These are phyloP conservation scores for Ibycter americanus DNA, from an alignment of 2,797 vertebrate species.

Conservation along the genomic window DNA sequence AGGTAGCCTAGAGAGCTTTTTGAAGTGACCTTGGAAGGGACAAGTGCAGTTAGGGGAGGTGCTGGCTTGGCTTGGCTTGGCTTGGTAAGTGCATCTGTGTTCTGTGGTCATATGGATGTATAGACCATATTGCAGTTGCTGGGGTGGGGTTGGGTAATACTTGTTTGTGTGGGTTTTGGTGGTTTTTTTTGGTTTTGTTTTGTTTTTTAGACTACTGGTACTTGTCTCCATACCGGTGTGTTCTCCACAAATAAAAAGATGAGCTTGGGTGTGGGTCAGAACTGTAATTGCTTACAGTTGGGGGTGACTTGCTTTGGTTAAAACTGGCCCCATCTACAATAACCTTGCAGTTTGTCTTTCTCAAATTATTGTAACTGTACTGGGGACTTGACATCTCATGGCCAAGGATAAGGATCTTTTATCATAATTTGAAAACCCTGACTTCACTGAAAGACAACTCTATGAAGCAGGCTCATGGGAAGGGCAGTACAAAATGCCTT, in stretches of 20 bases:
- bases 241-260: background rate
- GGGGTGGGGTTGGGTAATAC: background rate
- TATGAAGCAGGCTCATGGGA: background rate
- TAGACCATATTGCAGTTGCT: background rate
- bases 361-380: background rate
- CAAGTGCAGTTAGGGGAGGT: background rate
- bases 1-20: background rate
- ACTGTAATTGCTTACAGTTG: background rate
- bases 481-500: background rate
- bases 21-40: background rate
- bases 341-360: slow-evolving; percentile 27
- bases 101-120: fast-evolving
- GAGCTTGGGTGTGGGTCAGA: background rate
- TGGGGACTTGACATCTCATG: background rate
- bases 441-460: background rate
- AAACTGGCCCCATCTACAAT: background rate
- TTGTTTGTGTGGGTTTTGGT: background rate
- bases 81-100: fast-evolving
- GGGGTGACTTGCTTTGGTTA: background rate
- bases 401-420: slow-evolving; percentile 1
- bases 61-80: background rate
- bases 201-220: background rate
- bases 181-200: background rate
- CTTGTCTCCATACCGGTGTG: fast-evolving
- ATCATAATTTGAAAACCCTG: background rate